Base-by-base conservation (phyloP, 2,888 invertebrate genomes). In the Sinotaia quadrata region DNA sequence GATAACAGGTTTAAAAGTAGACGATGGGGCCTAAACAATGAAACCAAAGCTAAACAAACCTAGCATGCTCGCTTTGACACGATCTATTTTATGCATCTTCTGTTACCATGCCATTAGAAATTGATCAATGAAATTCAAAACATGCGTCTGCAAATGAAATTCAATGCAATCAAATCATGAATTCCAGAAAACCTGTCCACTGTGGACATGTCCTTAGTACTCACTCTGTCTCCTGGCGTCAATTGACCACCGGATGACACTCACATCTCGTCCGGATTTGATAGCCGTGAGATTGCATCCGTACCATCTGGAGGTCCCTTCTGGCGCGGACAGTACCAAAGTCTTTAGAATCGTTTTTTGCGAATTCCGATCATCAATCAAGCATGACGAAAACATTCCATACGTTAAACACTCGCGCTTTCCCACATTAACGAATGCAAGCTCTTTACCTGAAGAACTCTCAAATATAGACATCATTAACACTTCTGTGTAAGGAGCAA, bases 391-490 rank as follows among this genome's bases (percentile, higher is more conserved):
- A n/a, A 65, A 65, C 7, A 15, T 24, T 1, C 41, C 21, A 31
- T 54, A 41, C 33, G 65, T 65, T 24, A 54, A 34, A 44, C 65
- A 65, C 37, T 56, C 54, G 1, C 12, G 8, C 7, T 41, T 15
- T 12, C 41, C 44, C 5, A 63, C 34, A 52, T 41, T 37, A 44
- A 54, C 65, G 18, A 41, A 65, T 2, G 65, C 65, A 5, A 54
- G 34, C 31, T 41, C 54, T 36, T 56, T 27, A 15, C 8, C 8
- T 37, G 41, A 54, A 12, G 41, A 18, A 7, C 12, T 33, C 8
- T 41, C 44, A 56, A 52, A 65, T 18, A 65, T 33, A 12, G 56
- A 44, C 65, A 65, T 65, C 54, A 65, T 41, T 33, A 65, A 41
- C 37, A 65, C 65, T 33, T 65, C 65, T 15, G 54, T 44, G 44